Base-by-base conservation (phyloP, 2,888 invertebrate genomes). In the Chrysodeixis includens region DNA sequence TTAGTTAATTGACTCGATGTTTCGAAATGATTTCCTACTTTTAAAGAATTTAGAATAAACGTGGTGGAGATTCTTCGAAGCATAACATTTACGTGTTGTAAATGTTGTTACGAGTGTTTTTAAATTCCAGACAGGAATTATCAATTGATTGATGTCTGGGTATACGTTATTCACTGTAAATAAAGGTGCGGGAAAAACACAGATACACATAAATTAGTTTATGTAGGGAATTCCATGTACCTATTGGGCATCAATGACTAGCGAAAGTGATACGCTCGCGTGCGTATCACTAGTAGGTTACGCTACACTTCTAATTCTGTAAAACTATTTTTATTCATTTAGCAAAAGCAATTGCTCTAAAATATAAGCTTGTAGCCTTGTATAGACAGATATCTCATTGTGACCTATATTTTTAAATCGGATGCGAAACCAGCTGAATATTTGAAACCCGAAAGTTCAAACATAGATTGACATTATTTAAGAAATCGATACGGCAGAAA, bases 381-480 rank as follows among this genome's bases (percentile, higher is more conserved):
- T 26, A 26, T 26, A 26, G 26, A 26, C 6, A 4, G 26, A 26
- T 26, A 32, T 32, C 4, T 12, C 35, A 14, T 2, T 5, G 1
- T 35, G 35, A 35, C 35, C 14, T 35, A 35, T 35, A 14, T 35
- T 35, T 35, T 12, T 35, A 14, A 35, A 5, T 12, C 14, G 4
- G 35, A 12, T 35, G 10, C 8, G 1, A 32, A 1, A 3, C 12
- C 12, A 12, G 2, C 1, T 4, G 12, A 14, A 35, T n/a, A n/a
- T n/a, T 40, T 4, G 14, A 4, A n/a, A n/a, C n/a, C 14, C 4
- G n/a, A 35, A 40, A 40, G 40, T 6, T 40, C n/a, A 40, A 40
- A 40, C 40, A 14, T 40, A 40, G n/a, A n/a, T 40, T 40, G 40
- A 40, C 40, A 40, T n/a, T n/a, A 40, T 40, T 40, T n/a, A 40